Evolutionary conservation across 2,113 vertebrate genomes (phyloP), one percentile per base, ranked within the genome.

Genomic region (Elaphurus davidianus): DNA sequence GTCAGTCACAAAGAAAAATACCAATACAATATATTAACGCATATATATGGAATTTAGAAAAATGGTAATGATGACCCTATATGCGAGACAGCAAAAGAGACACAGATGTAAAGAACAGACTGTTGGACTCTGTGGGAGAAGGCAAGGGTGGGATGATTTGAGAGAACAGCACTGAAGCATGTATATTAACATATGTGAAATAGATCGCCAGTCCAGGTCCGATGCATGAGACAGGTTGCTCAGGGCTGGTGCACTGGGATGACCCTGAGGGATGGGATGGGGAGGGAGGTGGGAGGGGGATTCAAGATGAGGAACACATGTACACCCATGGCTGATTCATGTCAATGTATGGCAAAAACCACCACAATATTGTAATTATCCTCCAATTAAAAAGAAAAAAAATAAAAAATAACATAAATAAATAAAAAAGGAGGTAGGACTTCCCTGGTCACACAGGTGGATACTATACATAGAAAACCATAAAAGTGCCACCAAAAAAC

Each of bases 11-110:
- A 67, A 36, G 8, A 67, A 67, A 67, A 67, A 67, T 16, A 67
- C 33, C 33, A 67, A 21, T 67, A 36, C 0, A 0, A 16, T 67
- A 67, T 19, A 67, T 19, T 67, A 67, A n/a, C 0, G 0, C 62
- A 67, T n/a, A 67, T n/a, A 67, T 19, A 67, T 67, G 62, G 16
- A n/a, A 67, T 67, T n/a, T n/a, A 67, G 33, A 67, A 67, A 64
- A 16, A 67, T 10, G 16, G 62, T 67, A 67, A n/a, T 2, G 0
- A 67, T n/a, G 33, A 67, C 33, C 33, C 33, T 67, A n/a, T 67
- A n/a, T n/a, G 62, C 7, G 7, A 64, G 33, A 64, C 0, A 64
- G 62, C 62, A 64, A 19, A 64, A 67, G 62, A 19, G 62, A n/a
- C 33, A 67, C 33, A n/a, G 62, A n/a, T 67, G 62, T n/a, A n/a